Conservation (phyloP, 2,113 vertebrate genomes). For the Colinus virginianus region DNA sequence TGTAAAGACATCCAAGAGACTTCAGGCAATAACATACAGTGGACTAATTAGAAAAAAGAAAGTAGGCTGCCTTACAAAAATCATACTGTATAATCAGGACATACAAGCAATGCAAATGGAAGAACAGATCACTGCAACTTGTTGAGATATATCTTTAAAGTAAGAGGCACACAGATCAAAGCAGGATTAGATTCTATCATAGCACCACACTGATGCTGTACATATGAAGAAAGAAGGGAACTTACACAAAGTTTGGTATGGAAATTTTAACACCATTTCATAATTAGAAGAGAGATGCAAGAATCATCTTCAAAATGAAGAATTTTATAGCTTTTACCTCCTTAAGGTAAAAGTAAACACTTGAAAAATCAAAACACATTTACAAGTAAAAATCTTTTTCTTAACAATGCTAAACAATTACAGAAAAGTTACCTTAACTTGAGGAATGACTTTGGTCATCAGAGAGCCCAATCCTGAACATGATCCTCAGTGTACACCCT, state of each 20-base stretch:
- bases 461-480: background rate
- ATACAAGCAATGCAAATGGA: background rate
- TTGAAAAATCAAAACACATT: background rate
- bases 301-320: background rate
- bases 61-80: conserved; percentile 39
- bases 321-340: background rate
- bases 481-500: background rate
- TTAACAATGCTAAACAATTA: background rate
- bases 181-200: background rate
- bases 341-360: background rate
- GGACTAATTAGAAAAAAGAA: conserved; percentile 44
- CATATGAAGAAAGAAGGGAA: background rate
- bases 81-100: conserved; percentile 22
- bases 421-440: background rate
- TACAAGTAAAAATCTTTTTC: background rate
- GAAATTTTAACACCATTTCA: background rate
- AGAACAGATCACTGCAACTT: background rate
- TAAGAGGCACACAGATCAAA: background rate
- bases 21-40: background rate
- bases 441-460: background rate
- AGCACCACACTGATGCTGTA: background rate
- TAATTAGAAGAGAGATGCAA: background rate
- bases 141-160: conserved; percentile 6
- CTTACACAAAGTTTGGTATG: background rate
- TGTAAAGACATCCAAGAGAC: background rate